A percentile compares a stretch with the other conserved stretches of the same genome.
phyloP scores from a whole-genome alignment of 2,797 vertebrate species.

The Leuciscus waleckii region DNA sequence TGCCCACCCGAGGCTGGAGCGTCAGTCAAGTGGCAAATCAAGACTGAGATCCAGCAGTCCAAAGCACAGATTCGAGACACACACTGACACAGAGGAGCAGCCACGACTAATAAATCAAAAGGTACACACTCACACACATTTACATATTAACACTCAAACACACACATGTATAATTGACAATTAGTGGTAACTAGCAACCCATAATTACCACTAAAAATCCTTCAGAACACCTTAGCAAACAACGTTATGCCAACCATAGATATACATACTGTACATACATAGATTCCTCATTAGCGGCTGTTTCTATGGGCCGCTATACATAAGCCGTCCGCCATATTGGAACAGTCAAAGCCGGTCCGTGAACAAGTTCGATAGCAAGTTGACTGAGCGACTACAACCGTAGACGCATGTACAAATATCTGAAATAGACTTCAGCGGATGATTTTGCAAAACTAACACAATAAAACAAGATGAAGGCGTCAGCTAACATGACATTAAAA shows the following conservation, averaged over 20 bases:
- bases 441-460: no score
- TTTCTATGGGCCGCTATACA: not conserved
- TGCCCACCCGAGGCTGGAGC: constrained; percentile 87
- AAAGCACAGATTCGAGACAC: constrained; percentile 75
- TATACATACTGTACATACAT: no score
- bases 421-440: no score
- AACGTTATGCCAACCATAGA: not conserved
- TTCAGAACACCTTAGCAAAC: not conserved
- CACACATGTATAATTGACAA: not conserved
- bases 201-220: not conserved
- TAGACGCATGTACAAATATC: no score
- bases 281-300: not conserved
- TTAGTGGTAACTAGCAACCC: not conserved
- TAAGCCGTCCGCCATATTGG: not conserved
- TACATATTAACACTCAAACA: not conserved
- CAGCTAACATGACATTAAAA: no score
- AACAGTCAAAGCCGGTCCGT: no score
- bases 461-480: no score
- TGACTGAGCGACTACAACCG: no score
- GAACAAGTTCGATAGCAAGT: no score
- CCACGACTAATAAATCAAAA: constrained; percentile 77
- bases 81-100: constrained; percentile 82
- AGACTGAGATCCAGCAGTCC: constrained; percentile 82
- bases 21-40: constrained; percentile 81
- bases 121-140: constrained; percentile 62